Evolutionary conservation across 2,797 vertebrate genomes (phyloP), one percentile per base, ranked within the genome.

Genomic region (Eulemur rubriventer): DNA sequence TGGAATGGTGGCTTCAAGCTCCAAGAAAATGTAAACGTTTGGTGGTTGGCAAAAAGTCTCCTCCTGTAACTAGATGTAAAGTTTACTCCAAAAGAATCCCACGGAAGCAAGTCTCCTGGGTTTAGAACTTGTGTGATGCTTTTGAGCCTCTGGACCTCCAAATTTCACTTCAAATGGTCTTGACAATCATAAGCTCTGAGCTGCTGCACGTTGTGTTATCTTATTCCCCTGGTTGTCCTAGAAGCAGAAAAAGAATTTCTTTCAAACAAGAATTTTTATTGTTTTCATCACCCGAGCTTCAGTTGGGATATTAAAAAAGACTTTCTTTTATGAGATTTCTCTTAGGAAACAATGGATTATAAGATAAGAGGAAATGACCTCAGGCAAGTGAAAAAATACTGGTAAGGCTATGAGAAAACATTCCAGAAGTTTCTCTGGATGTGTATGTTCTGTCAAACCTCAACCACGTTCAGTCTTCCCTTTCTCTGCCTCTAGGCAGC

Each of bases 271-370:
- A 97, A 89, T 95, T 89, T 88, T 96, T 97, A 96, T 97, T 95
- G 89, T 91, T 98, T 97, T 97, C 81, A 95, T 96, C 92, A 91
- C 28, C 94, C 46, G 28, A 86, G 81, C 73, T 96, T 96, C 70
- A 55, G 67, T 57, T 7, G 6, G 72, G 78, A 87, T 91, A 92
- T 96, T 92, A 95, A 85, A 93, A 97, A 95, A 91, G 67, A 46
- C 48, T 86, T 92, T 82, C 61, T 96, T 88, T 97, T 89, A 97
- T 96, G 94, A 97, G 95, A 95, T 97, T 96, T 97, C 57, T 96
- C 93, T 95, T 88, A 55, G 76, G 90, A 96, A 97, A 94, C 69
- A 86, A 93, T 73, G 79, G 50, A 88, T 90, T 97, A 82, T 70
- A 96, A 95, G 70, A 86, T 91, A 92, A 94, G 65, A 97, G 79